Conservation (phyloP, 1,140 invertebrate species). For the Drosophila lowei region DNA sequence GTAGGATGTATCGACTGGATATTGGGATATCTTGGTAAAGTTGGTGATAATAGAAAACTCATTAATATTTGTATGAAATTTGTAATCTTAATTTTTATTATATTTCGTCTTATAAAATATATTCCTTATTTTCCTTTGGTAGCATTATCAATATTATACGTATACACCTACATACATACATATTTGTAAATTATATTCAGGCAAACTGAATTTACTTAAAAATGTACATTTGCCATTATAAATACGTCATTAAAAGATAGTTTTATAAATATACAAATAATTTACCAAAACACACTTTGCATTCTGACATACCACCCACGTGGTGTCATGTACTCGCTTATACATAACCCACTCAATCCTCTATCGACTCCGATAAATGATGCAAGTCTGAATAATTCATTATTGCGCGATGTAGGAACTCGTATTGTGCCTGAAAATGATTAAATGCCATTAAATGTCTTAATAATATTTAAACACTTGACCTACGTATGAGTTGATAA, state of each 20-base stretch:
- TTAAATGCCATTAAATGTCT: conserved; percentile 9
- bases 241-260: conserved; percentile 65
- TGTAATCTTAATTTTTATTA: conserved; percentile 69
- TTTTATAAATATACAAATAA: conserved; percentile 72
- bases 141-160: conserved; percentile 75
- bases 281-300: conserved; percentile 64
- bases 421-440: conserved; percentile 92
- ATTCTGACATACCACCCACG: conserved; percentile 36
- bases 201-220: conserved; percentile 62
- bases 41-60: not conserved
- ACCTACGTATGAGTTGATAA: conserved; percentile 93
- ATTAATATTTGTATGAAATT: conserved; percentile 28
- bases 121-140: conserved; percentile 70
- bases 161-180: conserved; percentile 70
- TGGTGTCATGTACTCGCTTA: conserved; percentile 39
- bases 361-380: conserved; percentile 86
- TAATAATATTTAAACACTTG: not conserved
- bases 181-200: conserved; percentile 65
- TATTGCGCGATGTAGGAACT: conserved; percentile 95
- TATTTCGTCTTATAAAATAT: conserved; percentile 76
- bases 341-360: conserved; percentile 67
- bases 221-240: too few relatives aligned
- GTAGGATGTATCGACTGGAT: too few relatives aligned
- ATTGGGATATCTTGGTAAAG: too few relatives aligned
- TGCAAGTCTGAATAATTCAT: conserved; percentile 94